Base-by-base conservation (phyloP, 2,888 invertebrate genomes). In the Leucoptera coffeella region DNA sequence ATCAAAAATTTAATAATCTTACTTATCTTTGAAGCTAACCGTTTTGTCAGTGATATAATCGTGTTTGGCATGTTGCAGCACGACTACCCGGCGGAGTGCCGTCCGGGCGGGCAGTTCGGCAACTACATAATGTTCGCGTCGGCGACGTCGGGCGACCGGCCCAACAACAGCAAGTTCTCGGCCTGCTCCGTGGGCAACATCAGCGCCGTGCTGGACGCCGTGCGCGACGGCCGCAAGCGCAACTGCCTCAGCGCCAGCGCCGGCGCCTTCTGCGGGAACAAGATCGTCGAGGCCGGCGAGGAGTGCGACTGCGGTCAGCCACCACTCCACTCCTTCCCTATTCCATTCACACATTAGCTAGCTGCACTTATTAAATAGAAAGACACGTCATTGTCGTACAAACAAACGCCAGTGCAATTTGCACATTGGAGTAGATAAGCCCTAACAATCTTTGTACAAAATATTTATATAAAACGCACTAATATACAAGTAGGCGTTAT, bases 51-150 rank as follows among this genome's bases (percentile, higher is more conserved):
- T n/a, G n/a, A n/a, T n/a, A n/a, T n/a, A n/a, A n/a, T n/a, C n/a
- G n/a, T n/a, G n/a, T n/a, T n/a, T n/a, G n/a, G n/a, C n/a, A n/a
- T n/a, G n/a, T 17, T 59, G 2, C 60, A 94, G 93, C 95, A 96
- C 60, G 95, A 96, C 62, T 92, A 86, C 60, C 92, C 92, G 1
- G 80, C 82, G 12, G 87, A 91, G 43, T 91, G 90, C 54, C 78
- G 92, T 32, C 91, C 95, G 2, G 93, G 94, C 30, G 90, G 94
- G 6, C 75, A 85, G 17, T 82, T 80, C 36, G 99, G 99, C 29
- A 99, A 99, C 75, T 99, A 80, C 62, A 99, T 99, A 45, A 99
- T 99, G 99, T 99, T 96, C 61, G 94, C 96, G 10, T 95, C 95
- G 26, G 99, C 99, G 6, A 99, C 99, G 0, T 93, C 93, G 34